Evolutionary conservation across 2,888 invertebrate species (phyloP).

Genomic region (Leucoptera coffeella): DNA sequence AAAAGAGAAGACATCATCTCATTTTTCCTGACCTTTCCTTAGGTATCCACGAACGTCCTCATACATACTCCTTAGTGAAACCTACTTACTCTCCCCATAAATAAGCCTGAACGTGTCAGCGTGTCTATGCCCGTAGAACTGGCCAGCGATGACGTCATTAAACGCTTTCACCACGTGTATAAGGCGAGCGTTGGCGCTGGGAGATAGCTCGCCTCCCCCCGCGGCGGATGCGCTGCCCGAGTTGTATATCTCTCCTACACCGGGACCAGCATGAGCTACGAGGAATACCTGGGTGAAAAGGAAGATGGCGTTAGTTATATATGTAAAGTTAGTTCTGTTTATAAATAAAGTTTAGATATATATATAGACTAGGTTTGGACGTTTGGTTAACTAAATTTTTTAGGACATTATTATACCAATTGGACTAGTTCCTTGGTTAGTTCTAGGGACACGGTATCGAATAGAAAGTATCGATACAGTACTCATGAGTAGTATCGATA

Average conservation of each 20-base stretch:
- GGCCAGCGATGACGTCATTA: constrained; percentile 80
- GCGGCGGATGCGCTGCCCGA: constrained; percentile 57
- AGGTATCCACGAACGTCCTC: too few relatives aligned
- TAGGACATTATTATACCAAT: too few relatives aligned
- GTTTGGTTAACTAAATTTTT: too few relatives aligned
- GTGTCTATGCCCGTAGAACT: constrained; percentile 90
- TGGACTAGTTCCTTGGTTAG: too few relatives aligned
- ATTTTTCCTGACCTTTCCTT: too few relatives aligned
- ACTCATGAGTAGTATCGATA: too few relatives aligned
- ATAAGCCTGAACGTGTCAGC: constrained; percentile 86
- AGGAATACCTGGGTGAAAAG: constrained; percentile 67
- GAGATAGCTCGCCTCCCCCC: constrained; percentile 54
- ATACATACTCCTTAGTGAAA: too few relatives aligned
- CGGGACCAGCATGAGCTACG: constrained; percentile 87
- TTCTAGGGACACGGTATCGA: too few relatives aligned
- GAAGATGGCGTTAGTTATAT: constrained; percentile 1
- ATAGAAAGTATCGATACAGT: too few relatives aligned
- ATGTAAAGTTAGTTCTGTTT: constrained; percentile 1
- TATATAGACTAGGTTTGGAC: too few relatives aligned
- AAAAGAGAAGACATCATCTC: too few relatives aligned
- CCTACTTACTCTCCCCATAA: constrained; percentile 58
- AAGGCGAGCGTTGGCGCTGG: constrained; percentile 68
- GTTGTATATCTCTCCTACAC: constrained; percentile 77
- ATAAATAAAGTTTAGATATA: too few relatives aligned
- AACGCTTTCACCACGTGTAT: constrained; percentile 69